phyloP scores from a whole-genome alignment of 64 coral and sea anemone species.

The Porites lutea region DNA sequence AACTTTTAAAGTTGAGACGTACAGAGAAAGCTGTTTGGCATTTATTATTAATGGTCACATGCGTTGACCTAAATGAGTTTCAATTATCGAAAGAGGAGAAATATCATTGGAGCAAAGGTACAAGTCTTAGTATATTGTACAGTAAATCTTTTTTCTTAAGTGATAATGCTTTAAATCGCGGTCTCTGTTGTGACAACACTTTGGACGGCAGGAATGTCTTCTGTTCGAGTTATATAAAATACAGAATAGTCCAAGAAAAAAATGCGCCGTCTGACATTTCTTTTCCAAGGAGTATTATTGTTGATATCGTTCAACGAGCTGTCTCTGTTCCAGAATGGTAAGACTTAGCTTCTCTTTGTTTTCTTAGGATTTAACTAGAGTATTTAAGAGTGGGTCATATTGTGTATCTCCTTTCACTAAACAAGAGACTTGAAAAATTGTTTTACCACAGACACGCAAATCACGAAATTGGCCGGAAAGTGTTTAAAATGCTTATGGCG shows the following conservation, averaged over 20 bases:
- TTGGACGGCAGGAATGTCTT: background rate
- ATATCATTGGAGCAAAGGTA: constrained; percentile 5
- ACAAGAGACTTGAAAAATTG: background rate
- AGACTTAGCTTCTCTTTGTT: background rate
- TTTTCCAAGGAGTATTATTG: constrained; percentile 10
- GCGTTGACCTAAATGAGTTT: background rate
- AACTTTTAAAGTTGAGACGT: background rate
- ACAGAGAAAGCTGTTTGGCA: background rate
- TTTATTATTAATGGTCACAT: constrained; percentile 42
- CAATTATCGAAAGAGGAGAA: background rate
- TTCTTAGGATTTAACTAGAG: background rate
- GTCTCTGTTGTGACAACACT: background rate
- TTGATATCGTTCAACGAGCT: background rate
- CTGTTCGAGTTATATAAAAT: background rate
- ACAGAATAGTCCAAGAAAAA: background rate
- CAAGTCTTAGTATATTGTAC: background rate
- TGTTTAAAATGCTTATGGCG: too few relatives aligned
- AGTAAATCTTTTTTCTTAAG: background rate
- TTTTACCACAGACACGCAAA: too few relatives aligned
- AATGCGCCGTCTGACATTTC: background rate
- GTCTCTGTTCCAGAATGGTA: constrained; percentile 16
- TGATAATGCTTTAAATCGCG: background rate
- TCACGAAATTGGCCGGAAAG: too few relatives aligned
- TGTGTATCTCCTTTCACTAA: background rate
- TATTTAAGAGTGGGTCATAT: background rate